Evolutionary conservation across 2,888 invertebrate species (phyloP), one percentile per base, ranked within the genome.

Genomic region (Volucella inflata): DNA sequence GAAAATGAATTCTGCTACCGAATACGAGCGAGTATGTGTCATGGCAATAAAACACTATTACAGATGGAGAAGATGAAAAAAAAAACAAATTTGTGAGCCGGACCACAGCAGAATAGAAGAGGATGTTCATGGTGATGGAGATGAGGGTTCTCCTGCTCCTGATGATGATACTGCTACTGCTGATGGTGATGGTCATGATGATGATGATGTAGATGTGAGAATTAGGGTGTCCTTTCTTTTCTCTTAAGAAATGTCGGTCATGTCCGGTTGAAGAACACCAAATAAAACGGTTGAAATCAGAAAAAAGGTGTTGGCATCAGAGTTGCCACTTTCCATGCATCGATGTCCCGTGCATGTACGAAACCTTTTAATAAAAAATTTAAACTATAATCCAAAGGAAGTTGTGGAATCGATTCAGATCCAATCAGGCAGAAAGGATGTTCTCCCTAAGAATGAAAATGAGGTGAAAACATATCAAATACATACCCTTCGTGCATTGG

Each of bases 11-110:
- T 68, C 62, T 21, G 21, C 21, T 21, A 21, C 21, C 30, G 30
- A 30, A 30, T 30, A 30, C 30, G 30, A 30, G 30, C 0, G 30
- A 30, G 30, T 30, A 30, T 62, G 50, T 53, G 78, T 78, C 40
- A 14, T 40, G 50, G 50, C 55, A 78, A 78, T 72, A 65, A 77
- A 82, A 70, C 44, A 76, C 57, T 67, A 67, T 72, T 50, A 62
- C 71, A 72, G 78, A 72, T 77, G 71, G 71, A 55, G 48, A 16
- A 21, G 70, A 50, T 57, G 48, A n/a, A 70, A 46, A 17, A 50
- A 51, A 59, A 16, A 59, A 44, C 44, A 6, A 30, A 30, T 6
- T 6, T 30, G 30, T 30, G 30, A 6, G 6, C 30, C 30, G 30
- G 30, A 6, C 30, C 30, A 30, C 30, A 30, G 30, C 6, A 30